phyloP scores from a whole-genome alignment of 2,797 vertebrate genomes.

The Sebastes trivittatus region DNA sequence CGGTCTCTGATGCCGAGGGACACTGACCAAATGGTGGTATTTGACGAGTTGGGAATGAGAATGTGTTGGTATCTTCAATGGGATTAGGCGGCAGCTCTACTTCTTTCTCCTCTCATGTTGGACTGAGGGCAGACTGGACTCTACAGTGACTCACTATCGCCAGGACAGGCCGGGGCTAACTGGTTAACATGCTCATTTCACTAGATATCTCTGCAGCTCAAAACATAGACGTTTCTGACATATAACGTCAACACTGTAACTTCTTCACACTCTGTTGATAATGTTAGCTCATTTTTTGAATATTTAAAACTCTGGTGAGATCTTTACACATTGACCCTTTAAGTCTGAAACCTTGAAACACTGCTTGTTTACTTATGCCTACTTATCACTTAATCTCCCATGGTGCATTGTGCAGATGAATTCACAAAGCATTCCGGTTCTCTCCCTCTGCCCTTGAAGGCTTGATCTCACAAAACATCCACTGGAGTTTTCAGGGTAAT shows the following conservation, averaged over 20 bases:
- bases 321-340: background rate
- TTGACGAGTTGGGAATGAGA: too few species aligned
- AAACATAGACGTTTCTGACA: background rate
- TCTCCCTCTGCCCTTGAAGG: constrained; percentile 38
- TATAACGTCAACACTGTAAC: background rate
- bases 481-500: constrained; percentile 42
- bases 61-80: too few species aligned
- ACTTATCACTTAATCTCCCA: constrained; percentile 11
- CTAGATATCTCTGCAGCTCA: too few species aligned
- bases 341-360: background rate
- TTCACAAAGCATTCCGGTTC: background rate
- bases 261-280: background rate
- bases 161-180: background rate
- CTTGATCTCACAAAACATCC: constrained; percentile 30
- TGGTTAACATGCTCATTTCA: background rate
- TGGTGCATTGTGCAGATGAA: constrained; percentile 1
- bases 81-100: too few species aligned
- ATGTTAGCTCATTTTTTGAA: background rate
- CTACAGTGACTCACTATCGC: too few species aligned
- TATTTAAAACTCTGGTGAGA: background rate
- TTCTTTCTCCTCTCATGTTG: too few species aligned
- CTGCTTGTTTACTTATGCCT: constrained; percentile 4
- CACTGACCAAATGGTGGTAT: too few species aligned
- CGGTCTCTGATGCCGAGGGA: too few species aligned
- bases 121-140: too few species aligned